Evolutionary conservation across 2,113 vertebrate genomes (phyloP).

Genomic region (Saguinus imperator): DNA sequence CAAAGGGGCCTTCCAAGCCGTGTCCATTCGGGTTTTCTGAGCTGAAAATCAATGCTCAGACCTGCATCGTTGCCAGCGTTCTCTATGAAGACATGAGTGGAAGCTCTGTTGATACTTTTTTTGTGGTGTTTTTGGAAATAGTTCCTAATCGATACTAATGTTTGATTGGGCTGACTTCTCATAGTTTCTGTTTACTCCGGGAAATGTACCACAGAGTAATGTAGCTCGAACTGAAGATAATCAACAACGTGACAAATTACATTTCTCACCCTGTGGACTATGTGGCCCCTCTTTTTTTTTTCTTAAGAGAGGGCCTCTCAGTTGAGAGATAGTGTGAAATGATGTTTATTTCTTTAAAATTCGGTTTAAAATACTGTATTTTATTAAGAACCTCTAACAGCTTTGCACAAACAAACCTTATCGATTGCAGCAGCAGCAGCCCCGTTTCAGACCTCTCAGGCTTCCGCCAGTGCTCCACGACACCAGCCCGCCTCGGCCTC

Average conservation of each 20-base stretch:
- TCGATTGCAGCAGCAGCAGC: constrained; percentile 91
- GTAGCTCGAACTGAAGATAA: not conserved
- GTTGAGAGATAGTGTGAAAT: not conserved
- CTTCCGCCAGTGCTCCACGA: constrained; percentile 89
- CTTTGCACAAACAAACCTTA: constrained; percentile 89
- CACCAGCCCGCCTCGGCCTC: constrained; percentile 89
- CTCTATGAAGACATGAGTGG: not conserved
- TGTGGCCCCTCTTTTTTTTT: not conserved
- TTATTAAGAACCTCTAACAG: constrained; percentile 83
- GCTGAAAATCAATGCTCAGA: not conserved
- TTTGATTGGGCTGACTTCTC: not conserved
- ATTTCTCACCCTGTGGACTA: not conserved
- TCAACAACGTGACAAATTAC: not conserved
- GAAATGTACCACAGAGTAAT: not conserved
- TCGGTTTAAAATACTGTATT: constrained; percentile 38
- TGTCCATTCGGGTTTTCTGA: not conserved
- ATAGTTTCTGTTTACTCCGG: not conserved
- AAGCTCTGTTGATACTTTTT: not conserved
- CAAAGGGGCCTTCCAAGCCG: not conserved
- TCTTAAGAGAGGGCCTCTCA: not conserved
- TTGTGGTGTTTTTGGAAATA: not conserved
- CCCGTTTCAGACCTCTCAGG: constrained; percentile 91
- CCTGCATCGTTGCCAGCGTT: not conserved
- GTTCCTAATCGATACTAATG: not conserved
- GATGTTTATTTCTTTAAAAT: constrained; percentile 44